A percentile compares a stretch with the other conserved stretches of the same genome.
phyloP scores from a whole-genome alignment of 2,113 vertebrate genomes.

The Rhineura floridana region DNA sequence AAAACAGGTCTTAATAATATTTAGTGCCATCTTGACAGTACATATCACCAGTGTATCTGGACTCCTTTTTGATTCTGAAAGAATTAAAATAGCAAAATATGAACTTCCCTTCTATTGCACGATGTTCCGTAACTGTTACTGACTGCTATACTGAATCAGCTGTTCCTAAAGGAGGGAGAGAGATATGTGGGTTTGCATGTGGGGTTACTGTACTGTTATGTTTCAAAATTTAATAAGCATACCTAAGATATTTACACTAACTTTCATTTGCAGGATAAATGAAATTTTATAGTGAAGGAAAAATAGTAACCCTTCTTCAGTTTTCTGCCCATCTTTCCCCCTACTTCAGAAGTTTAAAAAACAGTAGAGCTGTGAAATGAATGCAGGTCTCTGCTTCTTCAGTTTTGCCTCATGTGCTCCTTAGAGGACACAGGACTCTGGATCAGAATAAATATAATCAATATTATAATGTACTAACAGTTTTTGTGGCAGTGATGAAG shows the following conservation, averaged over 20 bases:
- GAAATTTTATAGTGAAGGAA: background rate
- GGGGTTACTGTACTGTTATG: too few species aligned
- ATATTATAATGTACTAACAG: background rate
- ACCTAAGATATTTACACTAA: background rate
- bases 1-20: background rate
- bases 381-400: background rate
- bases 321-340: background rate
- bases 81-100: background rate
- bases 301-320: background rate
- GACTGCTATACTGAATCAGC: too few species aligned
- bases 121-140: too few species aligned
- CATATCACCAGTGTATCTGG: background rate
- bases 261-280: background rate
- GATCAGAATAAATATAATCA: background rate
- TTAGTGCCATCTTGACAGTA: background rate
- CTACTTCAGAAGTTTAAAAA: background rate
- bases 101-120: too few species aligned
- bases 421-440: background rate
- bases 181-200: too few species aligned
- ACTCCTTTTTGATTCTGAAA: background rate
- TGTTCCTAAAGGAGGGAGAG: too few species aligned
- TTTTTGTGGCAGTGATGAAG: conserved; percentile 8
- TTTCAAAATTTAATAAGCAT: too few species aligned
- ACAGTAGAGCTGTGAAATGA: background rate
- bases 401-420: background rate